These are phyloP conservation scores for Leptinotarsa undecemlineata DNA, from an alignment of 1,140 invertebrate species.

Conservation along the genomic window DNA sequence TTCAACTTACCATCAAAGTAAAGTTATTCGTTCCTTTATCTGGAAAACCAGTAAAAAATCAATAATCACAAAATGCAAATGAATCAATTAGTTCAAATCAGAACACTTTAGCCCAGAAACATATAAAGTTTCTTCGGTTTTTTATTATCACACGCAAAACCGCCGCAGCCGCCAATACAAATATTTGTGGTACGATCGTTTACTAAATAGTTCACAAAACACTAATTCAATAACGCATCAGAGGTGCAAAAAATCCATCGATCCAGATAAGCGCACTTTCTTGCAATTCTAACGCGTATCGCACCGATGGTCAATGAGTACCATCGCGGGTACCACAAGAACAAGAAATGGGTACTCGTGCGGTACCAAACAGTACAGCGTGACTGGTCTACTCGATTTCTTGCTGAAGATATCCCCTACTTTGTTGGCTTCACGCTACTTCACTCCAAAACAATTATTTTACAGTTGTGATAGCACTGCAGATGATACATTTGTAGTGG, in stretches of 20 bases:
- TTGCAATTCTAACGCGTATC: conserved; percentile 14
- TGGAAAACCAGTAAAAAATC: background rate
- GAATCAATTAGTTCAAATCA: background rate
- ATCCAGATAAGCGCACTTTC: conserved; percentile 18
- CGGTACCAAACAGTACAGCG: conserved; percentile 27
- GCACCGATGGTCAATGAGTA: conserved; percentile 21
- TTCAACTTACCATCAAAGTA: too few species aligned
- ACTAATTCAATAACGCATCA: background rate
- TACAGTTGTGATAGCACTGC: conserved; percentile 18
- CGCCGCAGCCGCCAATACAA: background rate
- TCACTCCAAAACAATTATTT: conserved; percentile 10
- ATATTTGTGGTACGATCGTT: background rate
- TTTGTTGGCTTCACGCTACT: conserved; percentile 23
- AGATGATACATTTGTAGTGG: background rate
- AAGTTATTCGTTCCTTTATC: background rate
- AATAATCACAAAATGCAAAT: background rate
- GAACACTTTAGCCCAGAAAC: background rate
- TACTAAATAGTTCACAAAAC: background rate
- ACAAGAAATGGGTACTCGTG: conserved; percentile 30
- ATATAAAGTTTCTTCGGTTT: background rate
- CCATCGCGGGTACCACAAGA: conserved; percentile 6
- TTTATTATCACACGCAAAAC: background rate
- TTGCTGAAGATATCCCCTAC: conserved; percentile 27
- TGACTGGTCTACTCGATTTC: conserved; percentile 29
- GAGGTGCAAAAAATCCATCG: conserved; percentile 5